phyloP scores from a whole-genome alignment of 2,888 invertebrate genomes.

The Mythimna vitellina region DNA sequence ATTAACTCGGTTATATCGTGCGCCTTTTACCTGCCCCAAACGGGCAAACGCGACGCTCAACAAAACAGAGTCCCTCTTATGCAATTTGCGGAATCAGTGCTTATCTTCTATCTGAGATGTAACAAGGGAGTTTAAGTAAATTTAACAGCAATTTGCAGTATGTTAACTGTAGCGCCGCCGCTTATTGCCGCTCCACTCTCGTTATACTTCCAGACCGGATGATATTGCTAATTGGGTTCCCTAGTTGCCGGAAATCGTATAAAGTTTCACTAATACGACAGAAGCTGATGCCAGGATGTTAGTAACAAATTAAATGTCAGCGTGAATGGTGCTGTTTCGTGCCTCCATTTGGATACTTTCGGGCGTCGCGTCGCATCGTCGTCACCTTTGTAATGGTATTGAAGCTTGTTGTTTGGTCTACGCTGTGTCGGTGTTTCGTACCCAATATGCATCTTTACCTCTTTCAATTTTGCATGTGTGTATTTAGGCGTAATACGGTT shows the following conservation, averaged over 20 bases:
- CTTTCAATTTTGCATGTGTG: slow-evolving; percentile 5
- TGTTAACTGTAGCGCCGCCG: slow-evolving; percentile 80
- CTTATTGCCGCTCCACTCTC: slow-evolving; percentile 81
- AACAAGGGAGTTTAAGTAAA: slow-evolving; percentile 81
- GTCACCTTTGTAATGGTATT: slow-evolving; percentile 23
- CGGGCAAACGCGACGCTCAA: slow-evolving; percentile 35
- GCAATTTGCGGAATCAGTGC: slow-evolving; percentile 72
- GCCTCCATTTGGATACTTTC: slow-evolving; percentile 25
- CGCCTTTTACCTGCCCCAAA: slow-evolving; percentile 25
- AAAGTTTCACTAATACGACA: slow-evolving; percentile 84
- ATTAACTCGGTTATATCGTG: background rate
- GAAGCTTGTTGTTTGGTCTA: slow-evolving; percentile 24
- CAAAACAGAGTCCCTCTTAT: slow-evolving; percentile 63
- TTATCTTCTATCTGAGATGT: slow-evolving; percentile 71
- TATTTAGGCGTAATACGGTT: background rate
- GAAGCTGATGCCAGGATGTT: slow-evolving; percentile 71
- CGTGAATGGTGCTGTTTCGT: slow-evolving; percentile 27
- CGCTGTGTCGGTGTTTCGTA: slow-evolving; percentile 9
- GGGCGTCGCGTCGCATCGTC: slow-evolving; percentile 4
- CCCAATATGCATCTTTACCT: slow-evolving; percentile 5
- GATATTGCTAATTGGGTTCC: slow-evolving; percentile 89
- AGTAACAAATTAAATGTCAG: slow-evolving; percentile 63
- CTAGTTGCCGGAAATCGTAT: slow-evolving; percentile 86
- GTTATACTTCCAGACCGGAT: slow-evolving; percentile 83
- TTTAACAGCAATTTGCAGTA: slow-evolving; percentile 86